A percentile compares a stretch with the other conserved stretches of the same genome.
These are phyloP conservation scores for Prunella fulvescens DNA, from an alignment of 2,113 vertebrate genomes.

Conservation along the genomic window DNA sequence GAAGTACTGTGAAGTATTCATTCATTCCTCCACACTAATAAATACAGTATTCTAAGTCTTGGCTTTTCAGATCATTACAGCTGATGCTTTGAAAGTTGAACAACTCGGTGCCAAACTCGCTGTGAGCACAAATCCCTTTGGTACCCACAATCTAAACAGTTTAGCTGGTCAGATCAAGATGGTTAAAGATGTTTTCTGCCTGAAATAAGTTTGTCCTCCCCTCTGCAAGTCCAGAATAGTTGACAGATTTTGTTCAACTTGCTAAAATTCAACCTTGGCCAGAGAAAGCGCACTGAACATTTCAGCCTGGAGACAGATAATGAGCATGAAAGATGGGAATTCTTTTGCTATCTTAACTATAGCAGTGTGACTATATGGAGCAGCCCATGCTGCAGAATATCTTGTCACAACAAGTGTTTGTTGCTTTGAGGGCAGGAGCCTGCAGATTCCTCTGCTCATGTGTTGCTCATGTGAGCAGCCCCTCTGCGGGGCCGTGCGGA, in stretches of 20 bases:
- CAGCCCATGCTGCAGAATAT: not conserved
- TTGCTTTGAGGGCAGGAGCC: not conserved
- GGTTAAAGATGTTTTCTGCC: not conserved
- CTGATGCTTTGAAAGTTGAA: not conserved
- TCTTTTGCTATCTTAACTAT: not conserved
- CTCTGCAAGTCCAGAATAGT: not conserved
- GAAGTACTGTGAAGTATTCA: not conserved
- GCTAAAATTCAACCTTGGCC: not conserved
- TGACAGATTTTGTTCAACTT: not conserved
- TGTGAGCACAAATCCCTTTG: not conserved
- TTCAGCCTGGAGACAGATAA: not conserved
- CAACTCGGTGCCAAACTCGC: not conserved
- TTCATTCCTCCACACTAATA: not conserved
- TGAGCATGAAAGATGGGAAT: not conserved
- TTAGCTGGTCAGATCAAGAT: not conserved
- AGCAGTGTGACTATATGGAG: not conserved
- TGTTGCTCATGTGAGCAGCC: not conserved
- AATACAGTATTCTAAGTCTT: not conserved
- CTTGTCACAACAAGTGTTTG: not conserved
- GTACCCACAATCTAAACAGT: not conserved
- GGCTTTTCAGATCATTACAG: not conserved
- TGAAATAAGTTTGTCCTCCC: not conserved
- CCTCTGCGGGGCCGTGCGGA: not conserved
- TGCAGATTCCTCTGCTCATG: not conserved
- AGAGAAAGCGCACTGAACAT: not conserved